A percentile compares a stretch with the other conserved stretches of the same genome.
These are phyloP conservation scores for Stenodema calcarata DNA, from an alignment of 2,888 invertebrate genomes.

Conservation along the genomic window DNA sequence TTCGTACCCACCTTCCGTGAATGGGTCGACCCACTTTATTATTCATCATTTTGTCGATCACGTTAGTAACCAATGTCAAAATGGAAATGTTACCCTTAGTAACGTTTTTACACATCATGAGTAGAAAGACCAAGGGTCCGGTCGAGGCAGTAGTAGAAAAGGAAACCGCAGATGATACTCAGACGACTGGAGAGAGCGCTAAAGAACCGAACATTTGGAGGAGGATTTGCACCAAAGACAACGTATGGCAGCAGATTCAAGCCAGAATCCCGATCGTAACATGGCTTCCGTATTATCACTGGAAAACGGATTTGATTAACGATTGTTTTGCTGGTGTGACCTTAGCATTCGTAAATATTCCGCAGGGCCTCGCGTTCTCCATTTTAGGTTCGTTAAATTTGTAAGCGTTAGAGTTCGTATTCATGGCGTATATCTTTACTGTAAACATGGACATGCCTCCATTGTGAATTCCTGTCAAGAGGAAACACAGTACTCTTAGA, in stretches of 20 bases:
- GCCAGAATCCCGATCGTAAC: conserved; percentile 66
- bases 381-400: conserved; percentile 32
- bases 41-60: no score
- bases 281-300: conserved; percentile 73
- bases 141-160: no score
- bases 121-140: no score
- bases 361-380: conserved; percentile 70
- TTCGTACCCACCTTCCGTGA: no score
- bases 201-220: neutral
- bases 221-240: neutral
- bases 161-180: neutral
- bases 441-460: no score
- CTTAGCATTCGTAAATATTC: conserved; percentile 86
- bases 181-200: neutral
- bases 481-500: no score
- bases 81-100: neutral
- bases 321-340: conserved; percentile 85
- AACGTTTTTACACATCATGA: no score
- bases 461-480: no score
- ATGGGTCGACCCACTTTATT: no score
- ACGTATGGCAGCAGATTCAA: neutral
- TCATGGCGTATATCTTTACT: no score
- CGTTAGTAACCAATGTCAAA: no score
- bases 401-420: no score
- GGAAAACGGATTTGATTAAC: conserved; percentile 68